phyloP scores from a whole-genome alignment of 2,888 invertebrate genomes.

The Limenitis camilla region DNA sequence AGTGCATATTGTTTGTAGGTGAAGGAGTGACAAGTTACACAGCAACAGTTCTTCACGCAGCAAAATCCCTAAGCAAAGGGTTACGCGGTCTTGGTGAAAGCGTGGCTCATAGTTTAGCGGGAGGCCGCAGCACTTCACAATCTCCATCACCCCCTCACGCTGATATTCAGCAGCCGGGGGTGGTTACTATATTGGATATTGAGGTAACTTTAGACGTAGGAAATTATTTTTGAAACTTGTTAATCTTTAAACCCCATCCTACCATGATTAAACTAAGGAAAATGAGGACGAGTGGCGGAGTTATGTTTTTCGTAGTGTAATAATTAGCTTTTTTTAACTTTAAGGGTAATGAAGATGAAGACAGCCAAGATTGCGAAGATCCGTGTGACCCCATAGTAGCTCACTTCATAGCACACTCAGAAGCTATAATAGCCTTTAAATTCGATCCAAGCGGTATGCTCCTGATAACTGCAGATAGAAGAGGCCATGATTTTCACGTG shows the following conservation, averaged over 20 bases:
- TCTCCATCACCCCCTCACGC: conserved; percentile 64
- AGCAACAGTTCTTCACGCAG: conserved; percentile 94
- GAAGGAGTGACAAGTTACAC: conserved; percentile 92
- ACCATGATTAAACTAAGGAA: too few species aligned
- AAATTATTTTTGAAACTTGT: too few species aligned
- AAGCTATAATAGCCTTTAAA: conserved; percentile 90
- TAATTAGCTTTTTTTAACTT: conserved; percentile 1
- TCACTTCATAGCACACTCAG: conserved; percentile 90
- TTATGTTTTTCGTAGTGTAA: too few species aligned
- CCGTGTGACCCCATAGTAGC: conserved; percentile 85
- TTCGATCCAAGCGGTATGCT: conserved; percentile 94
- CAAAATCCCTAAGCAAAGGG: conserved; percentile 94
- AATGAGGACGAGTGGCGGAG: too few species aligned
- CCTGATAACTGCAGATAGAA: conserved; percentile 90
- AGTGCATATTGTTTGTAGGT: conserved; percentile 38
- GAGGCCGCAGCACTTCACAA: conserved; percentile 73
- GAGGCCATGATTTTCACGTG: conserved; percentile 96
- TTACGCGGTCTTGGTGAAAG: conserved; percentile 92
- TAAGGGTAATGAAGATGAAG: conserved; percentile 68
- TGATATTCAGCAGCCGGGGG: conserved; percentile 86
- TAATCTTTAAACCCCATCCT: too few species aligned
- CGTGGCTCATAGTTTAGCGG: conserved; percentile 91
- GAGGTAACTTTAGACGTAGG: conserved; percentile 64
- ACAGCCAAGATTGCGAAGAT: conserved; percentile 76
- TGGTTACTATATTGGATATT: conserved; percentile 90